Percentiles rank a stretch among this genome's conserved stretches.
Evolutionary conservation across 2,888 invertebrate genomes (phyloP).

Genomic region (Pantelozetes paolii): DNA sequence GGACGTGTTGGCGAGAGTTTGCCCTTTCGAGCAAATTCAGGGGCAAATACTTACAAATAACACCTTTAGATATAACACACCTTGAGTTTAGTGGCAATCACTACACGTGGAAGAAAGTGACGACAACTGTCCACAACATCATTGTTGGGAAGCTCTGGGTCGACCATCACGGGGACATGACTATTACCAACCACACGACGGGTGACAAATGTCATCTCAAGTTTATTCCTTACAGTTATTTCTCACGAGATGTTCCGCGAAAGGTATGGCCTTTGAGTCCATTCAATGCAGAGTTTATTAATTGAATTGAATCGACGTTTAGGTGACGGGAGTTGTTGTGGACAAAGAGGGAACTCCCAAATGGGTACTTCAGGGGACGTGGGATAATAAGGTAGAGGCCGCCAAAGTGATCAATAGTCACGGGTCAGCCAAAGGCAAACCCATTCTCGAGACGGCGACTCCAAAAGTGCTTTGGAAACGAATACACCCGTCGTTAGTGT

Average conservation of each 20-base stretch:
- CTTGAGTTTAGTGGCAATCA: constrained; percentile 62
- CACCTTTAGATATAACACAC: constrained; percentile 63
- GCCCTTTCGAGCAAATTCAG: constrained; percentile 99
- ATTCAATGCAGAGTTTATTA: not conserved
- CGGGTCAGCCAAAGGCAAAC: constrained; percentile 63
- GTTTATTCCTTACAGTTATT: constrained; percentile 97
- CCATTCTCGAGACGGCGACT: constrained; percentile 86
- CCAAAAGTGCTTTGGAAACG: constrained; percentile 82
- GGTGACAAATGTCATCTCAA: constrained; percentile 94
- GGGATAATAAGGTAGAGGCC: constrained; percentile 93
- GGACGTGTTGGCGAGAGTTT: constrained; percentile 98
- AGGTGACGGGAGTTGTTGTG: constrained; percentile 68
- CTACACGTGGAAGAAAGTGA: constrained; percentile 96
- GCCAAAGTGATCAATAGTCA: constrained; percentile 69
- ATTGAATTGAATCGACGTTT: not conserved
- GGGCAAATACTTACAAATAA: constrained; percentile 79
- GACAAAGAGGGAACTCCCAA: constrained; percentile 59
- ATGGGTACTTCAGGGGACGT: constrained; percentile 75
- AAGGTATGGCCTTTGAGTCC: constrained; percentile 62
- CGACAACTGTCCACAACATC: constrained; percentile 93
- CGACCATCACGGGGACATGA: constrained; percentile 99
- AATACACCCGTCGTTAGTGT: constrained; percentile 63
- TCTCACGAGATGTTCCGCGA: constrained; percentile 89
- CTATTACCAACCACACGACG: constrained; percentile 80
- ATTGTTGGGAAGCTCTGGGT: constrained; percentile 99